A percentile compares a stretch with the other conserved stretches of the same genome.
Conservation (phyloP, 1,140 invertebrate genomes). For the Drosophila sp. region DNA sequence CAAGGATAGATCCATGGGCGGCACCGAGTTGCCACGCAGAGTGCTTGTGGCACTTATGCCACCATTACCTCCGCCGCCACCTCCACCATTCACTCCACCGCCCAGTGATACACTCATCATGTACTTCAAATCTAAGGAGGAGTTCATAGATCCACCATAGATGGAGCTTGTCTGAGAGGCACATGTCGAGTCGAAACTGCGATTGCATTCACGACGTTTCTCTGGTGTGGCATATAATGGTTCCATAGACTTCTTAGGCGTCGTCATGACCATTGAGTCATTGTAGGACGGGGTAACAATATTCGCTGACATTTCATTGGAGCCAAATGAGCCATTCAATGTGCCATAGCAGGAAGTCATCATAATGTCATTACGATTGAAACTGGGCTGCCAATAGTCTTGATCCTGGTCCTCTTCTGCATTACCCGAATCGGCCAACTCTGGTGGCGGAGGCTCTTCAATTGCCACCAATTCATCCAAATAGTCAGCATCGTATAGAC, state of each 20-base stretch:
- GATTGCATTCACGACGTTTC: conserved; percentile 71
- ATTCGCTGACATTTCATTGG: conserved; percentile 47
- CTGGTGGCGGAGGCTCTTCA: conserved; percentile 37
- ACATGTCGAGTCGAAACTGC: conserved; percentile 77
- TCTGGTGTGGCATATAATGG: conserved; percentile 78
- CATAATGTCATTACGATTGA: conserved; percentile 76
- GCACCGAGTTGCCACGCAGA: conserved; percentile 64
- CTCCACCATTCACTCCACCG: conserved; percentile 32
- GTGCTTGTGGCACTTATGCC: conserved; percentile 62
- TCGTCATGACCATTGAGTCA: conserved; percentile 8
- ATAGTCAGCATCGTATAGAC: conserved; percentile 70
- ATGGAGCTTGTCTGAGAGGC: conserved; percentile 74
- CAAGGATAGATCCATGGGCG: conserved; percentile 63
- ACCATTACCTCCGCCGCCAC: conserved; percentile 24
- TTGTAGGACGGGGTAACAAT: conserved; percentile 17
- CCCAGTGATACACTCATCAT: conserved; percentile 51
- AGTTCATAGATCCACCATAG: conserved; percentile 73
- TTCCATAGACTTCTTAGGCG: conserved; percentile 51
- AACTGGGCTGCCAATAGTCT: conserved; percentile 71
- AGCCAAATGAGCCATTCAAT: conserved; percentile 66
- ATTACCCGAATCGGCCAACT: conserved; percentile 60
- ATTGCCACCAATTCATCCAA: conserved; percentile 70
- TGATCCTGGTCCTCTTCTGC: conserved; percentile 56
- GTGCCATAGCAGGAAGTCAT: conserved; percentile 81
- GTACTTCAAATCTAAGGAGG: conserved; percentile 73